Base-by-base conservation (phyloP, 1,140 invertebrate genomes). In the Drosophila triauraria region DNA sequence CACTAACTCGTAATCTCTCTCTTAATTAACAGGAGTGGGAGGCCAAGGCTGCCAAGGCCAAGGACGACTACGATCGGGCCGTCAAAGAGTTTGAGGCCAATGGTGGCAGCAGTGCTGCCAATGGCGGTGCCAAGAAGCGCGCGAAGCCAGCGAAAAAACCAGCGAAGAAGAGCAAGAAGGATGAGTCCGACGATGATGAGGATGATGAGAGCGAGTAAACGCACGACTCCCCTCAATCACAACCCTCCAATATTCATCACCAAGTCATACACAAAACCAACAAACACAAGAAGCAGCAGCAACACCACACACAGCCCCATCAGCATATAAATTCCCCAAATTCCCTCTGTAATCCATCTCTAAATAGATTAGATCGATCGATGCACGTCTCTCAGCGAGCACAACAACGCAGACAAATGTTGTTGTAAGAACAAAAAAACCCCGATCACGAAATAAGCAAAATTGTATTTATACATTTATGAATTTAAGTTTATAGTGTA, bases 1-100 rank as follows among this genome's bases (percentile, higher is more conserved):
- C 25, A 13, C 30, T 74, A 15, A 43, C 15, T 12, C 12, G 4
- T 2, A 6, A 20, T 56, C 1, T 44, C 20, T n/a, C 17, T 59
- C 1, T 25, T 15, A 5, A 48, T 58, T 20, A 71, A 38, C 80
- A 97, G 96, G 96, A 98, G 94, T 99, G 97, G 97, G 98, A 99
- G 91, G 95, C 96, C 46, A 97, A 97, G 92, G 96, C 97, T 1
- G 94, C 93, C 23, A 96, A 97, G 91, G 94, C 95, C 1, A 99
- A 98, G 93, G 96, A 97, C 90, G 96, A 97, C 63, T 99, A 99
- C 92, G 94, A 95, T 51, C 94, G 95, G 80, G 96, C 96, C 1
- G 98, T 99, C 95, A 96, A 96, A 84, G 97, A 98, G 86, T 99
- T 98, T 92, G 96, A 97, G 91, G 96, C 95, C 12, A 95, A 94